Percentiles rank a stretch among this genome's conserved stretches.
Evolutionary conservation across 2,888 invertebrate genomes (phyloP).

Genomic region (Noctua janthina): DNA sequence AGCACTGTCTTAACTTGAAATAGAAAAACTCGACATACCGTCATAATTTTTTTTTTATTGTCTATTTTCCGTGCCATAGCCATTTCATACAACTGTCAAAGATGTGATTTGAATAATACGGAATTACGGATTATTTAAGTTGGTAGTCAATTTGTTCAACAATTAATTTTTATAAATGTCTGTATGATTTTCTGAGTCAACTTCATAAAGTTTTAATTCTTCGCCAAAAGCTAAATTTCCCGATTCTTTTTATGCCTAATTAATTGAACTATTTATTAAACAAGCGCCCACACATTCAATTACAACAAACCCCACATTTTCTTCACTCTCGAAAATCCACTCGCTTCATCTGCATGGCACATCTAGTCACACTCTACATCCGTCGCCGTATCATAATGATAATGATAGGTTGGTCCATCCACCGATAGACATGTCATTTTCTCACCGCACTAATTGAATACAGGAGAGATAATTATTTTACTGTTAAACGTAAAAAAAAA

Average conservation of each 20-base stretch:
- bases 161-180: no score
- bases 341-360: constrained; percentile 62
- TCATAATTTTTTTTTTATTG: background rate
- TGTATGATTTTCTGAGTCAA: background rate
- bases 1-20: background rate
- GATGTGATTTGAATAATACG: background rate
- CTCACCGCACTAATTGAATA: constrained; percentile 86
- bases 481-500: constrained; percentile 70
- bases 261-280: background rate
- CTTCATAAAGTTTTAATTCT: background rate
- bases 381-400: constrained; percentile 70
- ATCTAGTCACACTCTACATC: constrained; percentile 76
- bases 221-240: background rate
- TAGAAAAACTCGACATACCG: background rate
- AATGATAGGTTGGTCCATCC: constrained; percentile 80
- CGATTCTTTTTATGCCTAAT: no score
- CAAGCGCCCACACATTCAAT: background rate
- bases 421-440: constrained; percentile 86
- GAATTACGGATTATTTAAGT: background rate
- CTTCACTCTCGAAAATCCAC: constrained; percentile 32
- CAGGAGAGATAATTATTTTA: constrained; percentile 80
- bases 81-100: background rate
- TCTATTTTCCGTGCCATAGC: background rate
- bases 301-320: constrained; percentile 32
- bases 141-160: no score